phyloP scores from a whole-genome alignment of 2,797 vertebrate species.

The Chloroceryle amazona region DNA sequence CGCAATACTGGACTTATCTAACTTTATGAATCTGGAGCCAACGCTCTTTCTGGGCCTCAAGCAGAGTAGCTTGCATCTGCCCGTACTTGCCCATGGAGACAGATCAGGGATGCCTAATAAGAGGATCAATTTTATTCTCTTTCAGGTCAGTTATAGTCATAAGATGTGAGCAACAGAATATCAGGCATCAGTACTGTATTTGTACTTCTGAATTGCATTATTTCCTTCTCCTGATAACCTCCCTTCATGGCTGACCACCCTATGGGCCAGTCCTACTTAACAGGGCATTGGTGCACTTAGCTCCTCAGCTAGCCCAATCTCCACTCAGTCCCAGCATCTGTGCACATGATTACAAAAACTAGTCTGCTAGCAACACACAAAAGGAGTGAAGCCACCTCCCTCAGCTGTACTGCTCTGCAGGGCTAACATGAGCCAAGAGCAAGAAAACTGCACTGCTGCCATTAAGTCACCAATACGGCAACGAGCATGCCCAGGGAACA shows the following conservation, averaged over 20 bases:
- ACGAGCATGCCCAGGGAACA: background rate
- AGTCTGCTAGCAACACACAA: background rate
- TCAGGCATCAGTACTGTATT: background rate
- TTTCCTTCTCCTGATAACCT: background rate
- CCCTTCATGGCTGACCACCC: background rate
- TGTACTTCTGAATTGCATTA: background rate
- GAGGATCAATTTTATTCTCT: background rate
- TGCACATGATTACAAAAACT: accelerated
- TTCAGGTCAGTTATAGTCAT: background rate
- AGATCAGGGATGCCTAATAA: background rate
- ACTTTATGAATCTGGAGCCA: background rate
- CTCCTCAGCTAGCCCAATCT: background rate
- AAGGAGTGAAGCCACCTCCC: background rate
- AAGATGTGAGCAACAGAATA: background rate
- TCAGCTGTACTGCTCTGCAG: background rate
- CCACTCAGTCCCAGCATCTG: background rate
- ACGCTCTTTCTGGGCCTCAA: background rate
- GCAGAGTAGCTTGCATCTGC: background rate
- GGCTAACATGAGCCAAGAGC: background rate
- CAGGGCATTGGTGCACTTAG: accelerated
- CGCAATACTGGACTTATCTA: background rate
- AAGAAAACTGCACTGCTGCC: background rate
- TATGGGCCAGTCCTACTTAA: background rate
- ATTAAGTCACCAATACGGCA: background rate
- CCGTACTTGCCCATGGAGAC: accelerated